Percentiles rank a stretch among this genome's conserved stretches.
Conservation (phyloP, 2,113 vertebrate genomes). For the Macrotus californicus region DNA sequence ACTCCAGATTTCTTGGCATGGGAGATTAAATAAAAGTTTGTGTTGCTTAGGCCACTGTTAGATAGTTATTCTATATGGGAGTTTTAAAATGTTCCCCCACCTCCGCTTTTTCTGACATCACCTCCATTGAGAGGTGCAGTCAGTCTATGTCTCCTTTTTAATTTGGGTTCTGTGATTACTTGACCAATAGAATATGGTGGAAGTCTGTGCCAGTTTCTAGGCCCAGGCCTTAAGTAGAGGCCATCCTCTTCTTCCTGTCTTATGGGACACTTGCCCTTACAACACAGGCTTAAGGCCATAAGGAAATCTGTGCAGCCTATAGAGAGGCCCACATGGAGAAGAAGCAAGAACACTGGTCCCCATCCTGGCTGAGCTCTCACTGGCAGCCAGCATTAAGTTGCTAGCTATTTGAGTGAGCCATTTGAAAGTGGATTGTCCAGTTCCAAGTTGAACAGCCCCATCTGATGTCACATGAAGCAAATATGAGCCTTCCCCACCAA, state of each 20-base stretch:
- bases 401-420: background rate
- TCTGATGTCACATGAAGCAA: background rate
- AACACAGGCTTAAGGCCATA: background rate
- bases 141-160: background rate
- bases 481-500: background rate
- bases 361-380: background rate
- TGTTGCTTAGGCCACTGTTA: background rate
- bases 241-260: background rate
- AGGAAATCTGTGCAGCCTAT: background rate
- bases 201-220: background rate
- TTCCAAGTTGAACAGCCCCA: background rate
- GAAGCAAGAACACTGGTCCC: background rate
- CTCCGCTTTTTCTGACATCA: background rate
- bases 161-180: background rate
- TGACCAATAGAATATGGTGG: background rate
- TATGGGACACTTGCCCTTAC: background rate
- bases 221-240: background rate
- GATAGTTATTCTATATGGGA: background rate
- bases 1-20: background rate
- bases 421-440: background rate
- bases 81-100: background rate
- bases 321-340: background rate
- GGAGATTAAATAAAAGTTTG: slow-evolving; percentile 8
- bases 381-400: background rate
- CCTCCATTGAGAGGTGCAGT: background rate